Evolutionary conservation across 2,113 vertebrate genomes (phyloP).

Genomic region (Malurus elegans): DNA sequence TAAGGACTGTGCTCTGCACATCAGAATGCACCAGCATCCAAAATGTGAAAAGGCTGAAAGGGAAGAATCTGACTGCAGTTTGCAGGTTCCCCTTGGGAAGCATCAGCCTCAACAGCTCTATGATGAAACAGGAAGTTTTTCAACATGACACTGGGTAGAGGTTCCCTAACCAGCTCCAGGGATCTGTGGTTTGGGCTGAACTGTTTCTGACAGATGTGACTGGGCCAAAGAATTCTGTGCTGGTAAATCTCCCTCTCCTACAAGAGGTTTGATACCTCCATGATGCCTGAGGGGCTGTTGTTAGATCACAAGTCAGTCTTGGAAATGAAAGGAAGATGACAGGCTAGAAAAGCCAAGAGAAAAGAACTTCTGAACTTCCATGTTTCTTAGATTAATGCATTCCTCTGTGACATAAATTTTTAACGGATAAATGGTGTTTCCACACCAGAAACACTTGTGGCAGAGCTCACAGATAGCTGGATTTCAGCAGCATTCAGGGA

Average conservation of each 20-base stretch:
- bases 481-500: neutral
- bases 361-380: neutral
- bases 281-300: neutral
- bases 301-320: neutral
- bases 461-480: neutral
- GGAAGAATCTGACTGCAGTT: neutral
- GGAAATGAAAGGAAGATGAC: neutral
- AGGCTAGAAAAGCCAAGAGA: neutral
- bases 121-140: neutral
- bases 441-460: neutral
- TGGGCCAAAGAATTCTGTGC: neutral
- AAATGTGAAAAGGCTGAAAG: neutral
- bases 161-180: neutral
- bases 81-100: neutral
- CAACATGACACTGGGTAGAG: neutral
- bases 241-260: neutral
- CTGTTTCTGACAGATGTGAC: neutral
- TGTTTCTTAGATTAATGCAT: neutral
- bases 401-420: neutral
- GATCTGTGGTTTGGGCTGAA: neutral
- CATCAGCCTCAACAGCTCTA: neutral
- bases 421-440: neutral
- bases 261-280: neutral
- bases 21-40: fast-evolving
- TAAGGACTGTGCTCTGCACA: neutral